These are phyloP conservation scores for Alviniconcha marisindica DNA, from an alignment of 1,140 invertebrate species.

Conservation along the genomic window DNA sequence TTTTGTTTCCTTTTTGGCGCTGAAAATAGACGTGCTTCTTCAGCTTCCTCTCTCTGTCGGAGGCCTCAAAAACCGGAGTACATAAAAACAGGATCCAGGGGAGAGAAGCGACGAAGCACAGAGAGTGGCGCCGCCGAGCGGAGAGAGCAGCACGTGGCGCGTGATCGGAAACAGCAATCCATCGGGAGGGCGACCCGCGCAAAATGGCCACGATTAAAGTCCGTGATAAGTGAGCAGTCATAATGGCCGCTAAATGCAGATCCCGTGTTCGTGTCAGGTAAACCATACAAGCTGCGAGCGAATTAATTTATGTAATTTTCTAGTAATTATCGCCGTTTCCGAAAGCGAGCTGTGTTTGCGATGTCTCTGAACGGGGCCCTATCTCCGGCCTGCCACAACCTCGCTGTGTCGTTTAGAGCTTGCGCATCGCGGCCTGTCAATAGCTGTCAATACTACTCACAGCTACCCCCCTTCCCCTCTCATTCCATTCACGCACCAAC, in stretches of 20 bases:
- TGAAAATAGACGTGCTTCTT: no score
- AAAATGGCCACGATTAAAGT: background rate
- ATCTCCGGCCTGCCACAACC: conserved; percentile 24
- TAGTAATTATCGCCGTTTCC: conserved; percentile 30
- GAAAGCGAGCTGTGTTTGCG: conserved; percentile 23
- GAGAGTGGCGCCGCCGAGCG: no score
- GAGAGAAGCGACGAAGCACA: background rate
- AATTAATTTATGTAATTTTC: conserved; percentile 38
- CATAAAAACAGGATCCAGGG: background rate
- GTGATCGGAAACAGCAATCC: conserved; percentile 16
- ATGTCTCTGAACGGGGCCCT: conserved; percentile 12
- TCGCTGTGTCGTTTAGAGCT: background rate
- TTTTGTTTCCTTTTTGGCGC: no score
- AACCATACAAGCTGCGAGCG: conserved; percentile 30
- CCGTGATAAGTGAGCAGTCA: conserved; percentile 30
- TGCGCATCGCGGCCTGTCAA: no score
- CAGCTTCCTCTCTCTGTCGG: no score
- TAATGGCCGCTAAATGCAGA: conserved; percentile 32
- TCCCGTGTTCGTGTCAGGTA: conserved; percentile 35
- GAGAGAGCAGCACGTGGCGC: background rate
- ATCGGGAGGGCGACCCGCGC: background rate
- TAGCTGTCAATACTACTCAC: no score
- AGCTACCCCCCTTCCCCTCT: no score
- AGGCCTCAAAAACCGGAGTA: background rate
- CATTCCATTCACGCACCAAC: background rate